Evolutionary conservation across 2,113 vertebrate species (phyloP).

Genomic region (Chloropsis cyanopogon): DNA sequence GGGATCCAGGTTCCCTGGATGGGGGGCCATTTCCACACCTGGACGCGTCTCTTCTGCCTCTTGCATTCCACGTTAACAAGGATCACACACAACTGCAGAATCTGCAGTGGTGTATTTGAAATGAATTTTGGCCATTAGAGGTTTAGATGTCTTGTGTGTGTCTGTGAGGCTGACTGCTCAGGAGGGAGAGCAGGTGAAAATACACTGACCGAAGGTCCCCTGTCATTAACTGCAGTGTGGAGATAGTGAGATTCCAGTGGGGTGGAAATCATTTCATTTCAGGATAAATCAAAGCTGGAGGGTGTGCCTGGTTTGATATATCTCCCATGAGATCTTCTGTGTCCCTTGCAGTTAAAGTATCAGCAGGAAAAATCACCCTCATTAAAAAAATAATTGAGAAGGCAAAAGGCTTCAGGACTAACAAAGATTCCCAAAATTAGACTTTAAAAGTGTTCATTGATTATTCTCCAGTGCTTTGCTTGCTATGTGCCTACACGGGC

Average conservation of each 20-base stretch:
- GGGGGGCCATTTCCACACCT: too few species aligned
- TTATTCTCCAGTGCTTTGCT: background rate
- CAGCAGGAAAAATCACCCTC: background rate
- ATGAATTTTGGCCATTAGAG: background rate
- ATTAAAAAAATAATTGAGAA: background rate
- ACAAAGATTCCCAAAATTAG: background rate
- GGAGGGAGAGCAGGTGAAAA: background rate
- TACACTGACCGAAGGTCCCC: background rate
- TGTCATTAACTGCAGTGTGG: background rate
- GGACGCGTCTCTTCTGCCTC: rapidly evolving
- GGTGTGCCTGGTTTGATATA: background rate
- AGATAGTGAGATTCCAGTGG: background rate
- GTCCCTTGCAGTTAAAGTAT: background rate
- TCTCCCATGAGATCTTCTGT: background rate
- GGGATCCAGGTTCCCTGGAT: background rate
- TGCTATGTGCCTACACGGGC: background rate
- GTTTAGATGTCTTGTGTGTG: background rate
- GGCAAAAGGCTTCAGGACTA: background rate
- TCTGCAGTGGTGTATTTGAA: background rate
- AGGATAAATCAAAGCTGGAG: background rate
- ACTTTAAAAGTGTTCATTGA: background rate
- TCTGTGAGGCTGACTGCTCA: background rate
- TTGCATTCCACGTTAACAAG: rapidly evolving
- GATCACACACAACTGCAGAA: background rate
- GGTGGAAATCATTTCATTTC: background rate